These are phyloP conservation scores for Tokudaia tokunoshimensis DNA, from an alignment of 2,797 vertebrate genomes.

Conservation along the genomic window DNA sequence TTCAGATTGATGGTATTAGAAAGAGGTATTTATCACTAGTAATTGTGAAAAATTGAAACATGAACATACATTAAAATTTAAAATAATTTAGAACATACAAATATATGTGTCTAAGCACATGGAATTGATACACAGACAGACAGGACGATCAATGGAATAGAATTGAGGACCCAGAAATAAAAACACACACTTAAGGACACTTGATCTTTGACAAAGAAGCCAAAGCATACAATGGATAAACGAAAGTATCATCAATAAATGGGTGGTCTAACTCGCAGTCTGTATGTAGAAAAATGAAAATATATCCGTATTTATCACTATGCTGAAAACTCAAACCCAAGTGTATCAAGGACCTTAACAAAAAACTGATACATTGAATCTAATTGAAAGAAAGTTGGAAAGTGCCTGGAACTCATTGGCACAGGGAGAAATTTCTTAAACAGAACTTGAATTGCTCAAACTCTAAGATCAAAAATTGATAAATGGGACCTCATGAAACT, in stretches of 20 bases:
- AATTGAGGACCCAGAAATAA: not conserved
- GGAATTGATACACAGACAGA: not conserved
- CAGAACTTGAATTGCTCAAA: not conserved
- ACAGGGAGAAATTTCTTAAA: not conserved
- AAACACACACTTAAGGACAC: not conserved
- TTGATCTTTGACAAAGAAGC: not conserved
- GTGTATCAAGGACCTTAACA: not conserved
- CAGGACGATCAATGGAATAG: not conserved
- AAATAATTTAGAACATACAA: not conserved
- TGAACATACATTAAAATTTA: not conserved
- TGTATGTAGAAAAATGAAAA: not conserved
- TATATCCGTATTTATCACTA: not conserved
- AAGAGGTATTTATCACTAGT: not conserved
- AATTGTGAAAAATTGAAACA: not conserved
- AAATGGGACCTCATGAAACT: not conserved
- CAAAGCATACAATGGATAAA: not conserved
- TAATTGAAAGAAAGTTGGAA: not conserved
- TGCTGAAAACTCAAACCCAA: not conserved
- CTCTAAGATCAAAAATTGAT: not conserved
- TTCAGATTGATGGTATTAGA: not conserved
- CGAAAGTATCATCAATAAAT: not conserved
- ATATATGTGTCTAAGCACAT: not conserved
- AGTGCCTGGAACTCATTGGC: not conserved
- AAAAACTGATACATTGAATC: not conserved
- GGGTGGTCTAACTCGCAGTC: rapidly evolving